Evolutionary conservation across 2,797 vertebrate species (phyloP).

Genomic region (Spinus pinus): DNA sequence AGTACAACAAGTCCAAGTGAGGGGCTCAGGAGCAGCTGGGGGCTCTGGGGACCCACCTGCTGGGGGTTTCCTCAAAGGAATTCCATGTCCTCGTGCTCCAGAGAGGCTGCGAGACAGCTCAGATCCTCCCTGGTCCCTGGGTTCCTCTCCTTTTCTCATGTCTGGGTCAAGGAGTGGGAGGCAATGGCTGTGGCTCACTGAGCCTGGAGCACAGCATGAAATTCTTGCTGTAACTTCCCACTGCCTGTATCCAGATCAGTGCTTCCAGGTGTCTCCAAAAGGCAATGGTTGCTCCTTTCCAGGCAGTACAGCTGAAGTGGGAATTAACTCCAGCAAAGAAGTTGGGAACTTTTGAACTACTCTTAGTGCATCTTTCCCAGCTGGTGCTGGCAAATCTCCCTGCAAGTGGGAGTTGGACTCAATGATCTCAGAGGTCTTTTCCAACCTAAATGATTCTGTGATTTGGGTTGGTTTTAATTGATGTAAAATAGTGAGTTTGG

Average conservation of each 20-base stretch:
- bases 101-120: background rate
- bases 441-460: background rate
- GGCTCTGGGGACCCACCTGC: background rate
- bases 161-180: background rate
- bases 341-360: background rate
- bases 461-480: background rate
- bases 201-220: background rate
- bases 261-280: background rate
- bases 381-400: background rate
- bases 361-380: background rate
- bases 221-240: background rate
- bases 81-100: background rate
- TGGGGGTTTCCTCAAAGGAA: background rate
- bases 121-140: background rate
- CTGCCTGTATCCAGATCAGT: background rate
- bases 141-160: background rate
- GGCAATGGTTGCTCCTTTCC: background rate
- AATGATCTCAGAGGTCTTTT: background rate
- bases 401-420: background rate
- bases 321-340: background rate
- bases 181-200: background rate
- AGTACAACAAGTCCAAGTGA: slow-evolving; percentile 99
- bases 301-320: background rate
- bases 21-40: slow-evolving; percentile 27
- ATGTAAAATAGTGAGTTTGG: background rate